phyloP scores from a whole-genome alignment of 2,797 vertebrate species.

The Poliocrania exsul region DNA sequence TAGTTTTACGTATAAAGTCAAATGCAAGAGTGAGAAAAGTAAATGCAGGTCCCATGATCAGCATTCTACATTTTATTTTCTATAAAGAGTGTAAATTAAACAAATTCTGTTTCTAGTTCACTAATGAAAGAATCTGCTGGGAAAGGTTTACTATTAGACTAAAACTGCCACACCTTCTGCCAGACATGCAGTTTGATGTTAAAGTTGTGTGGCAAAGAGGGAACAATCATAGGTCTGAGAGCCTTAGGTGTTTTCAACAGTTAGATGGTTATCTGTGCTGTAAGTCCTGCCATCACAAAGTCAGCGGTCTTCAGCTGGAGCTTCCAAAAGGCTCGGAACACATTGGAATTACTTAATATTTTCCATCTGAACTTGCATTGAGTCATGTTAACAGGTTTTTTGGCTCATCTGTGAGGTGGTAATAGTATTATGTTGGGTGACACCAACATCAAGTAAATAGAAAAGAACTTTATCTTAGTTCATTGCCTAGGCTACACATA shows the following conservation, averaged over 20 bases:
- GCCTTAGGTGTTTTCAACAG: background rate
- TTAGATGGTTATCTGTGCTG: background rate
- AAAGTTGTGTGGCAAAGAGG: background rate
- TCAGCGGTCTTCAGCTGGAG: background rate
- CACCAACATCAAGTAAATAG: constrained; percentile 30
- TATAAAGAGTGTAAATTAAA: background rate
- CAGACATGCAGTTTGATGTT: background rate
- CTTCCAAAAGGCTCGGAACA: constrained; percentile 29
- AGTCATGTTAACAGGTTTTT: constrained; percentile 37
- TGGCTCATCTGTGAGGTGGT: constrained; percentile 19
- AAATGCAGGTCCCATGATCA: background rate
- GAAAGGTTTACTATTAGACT: background rate
- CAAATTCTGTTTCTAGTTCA: background rate
- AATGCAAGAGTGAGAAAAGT: background rate
- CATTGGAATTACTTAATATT: constrained; percentile 27
- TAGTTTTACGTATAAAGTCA: background rate
- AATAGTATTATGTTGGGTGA: constrained; percentile 28
- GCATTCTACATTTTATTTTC: background rate
- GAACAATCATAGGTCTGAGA: rapidly evolving
- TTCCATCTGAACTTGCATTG: constrained; percentile 47
- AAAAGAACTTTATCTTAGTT: constrained; percentile 13
- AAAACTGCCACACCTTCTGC: background rate
- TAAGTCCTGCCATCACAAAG: background rate
- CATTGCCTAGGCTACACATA: background rate
- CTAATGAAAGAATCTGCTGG: background rate